A percentile compares a stretch with the other conserved stretches of the same genome.
Conservation (phyloP, 2,113 vertebrate species). For the Pelecanoides urinatrix region DNA sequence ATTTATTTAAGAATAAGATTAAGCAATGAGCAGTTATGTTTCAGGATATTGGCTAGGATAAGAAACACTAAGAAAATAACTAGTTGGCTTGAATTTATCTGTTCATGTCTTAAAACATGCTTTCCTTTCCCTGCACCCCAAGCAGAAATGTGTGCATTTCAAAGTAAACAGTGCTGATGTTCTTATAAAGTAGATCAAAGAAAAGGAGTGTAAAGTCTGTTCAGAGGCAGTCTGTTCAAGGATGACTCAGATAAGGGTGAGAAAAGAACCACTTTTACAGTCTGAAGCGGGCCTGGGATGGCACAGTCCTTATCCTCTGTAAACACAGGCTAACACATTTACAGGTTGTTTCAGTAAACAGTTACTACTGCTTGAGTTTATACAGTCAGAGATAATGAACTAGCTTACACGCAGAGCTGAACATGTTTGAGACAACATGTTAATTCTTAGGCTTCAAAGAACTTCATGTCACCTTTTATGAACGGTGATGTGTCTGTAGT, state of each 20-base stretch:
- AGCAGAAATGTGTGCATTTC: constrained; percentile 49
- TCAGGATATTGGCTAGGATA: background rate
- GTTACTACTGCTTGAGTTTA: constrained; percentile 17
- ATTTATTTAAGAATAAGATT: background rate
- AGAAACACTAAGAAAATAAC: background rate
- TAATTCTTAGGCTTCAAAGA: constrained; percentile 58
- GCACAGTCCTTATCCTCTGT: constrained; percentile 30
- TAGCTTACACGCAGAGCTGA: background rate
- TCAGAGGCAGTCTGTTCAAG: constrained; percentile 14
- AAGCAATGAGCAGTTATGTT: background rate
- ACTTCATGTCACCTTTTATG: background rate
- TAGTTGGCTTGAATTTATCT: background rate
- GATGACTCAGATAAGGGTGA: constrained; percentile 49
- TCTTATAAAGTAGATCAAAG: constrained; percentile 67
- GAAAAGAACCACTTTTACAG: background rate
- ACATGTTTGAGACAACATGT: constrained; percentile 12
- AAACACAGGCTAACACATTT: constrained; percentile 51
- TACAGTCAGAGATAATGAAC: constrained; percentile 49
- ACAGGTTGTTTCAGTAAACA: constrained; percentile 48
- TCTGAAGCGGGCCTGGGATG: constrained; percentile 12
- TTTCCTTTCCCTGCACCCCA: background rate
- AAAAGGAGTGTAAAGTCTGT: constrained; percentile 20
- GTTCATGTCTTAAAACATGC: background rate
- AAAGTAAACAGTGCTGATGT: constrained; percentile 56
- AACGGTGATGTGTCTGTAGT: background rate